Evolutionary conservation across 92 coral and sea anemone genomes (phyloP).

Genomic region (Plumapathes pennacea): DNA sequence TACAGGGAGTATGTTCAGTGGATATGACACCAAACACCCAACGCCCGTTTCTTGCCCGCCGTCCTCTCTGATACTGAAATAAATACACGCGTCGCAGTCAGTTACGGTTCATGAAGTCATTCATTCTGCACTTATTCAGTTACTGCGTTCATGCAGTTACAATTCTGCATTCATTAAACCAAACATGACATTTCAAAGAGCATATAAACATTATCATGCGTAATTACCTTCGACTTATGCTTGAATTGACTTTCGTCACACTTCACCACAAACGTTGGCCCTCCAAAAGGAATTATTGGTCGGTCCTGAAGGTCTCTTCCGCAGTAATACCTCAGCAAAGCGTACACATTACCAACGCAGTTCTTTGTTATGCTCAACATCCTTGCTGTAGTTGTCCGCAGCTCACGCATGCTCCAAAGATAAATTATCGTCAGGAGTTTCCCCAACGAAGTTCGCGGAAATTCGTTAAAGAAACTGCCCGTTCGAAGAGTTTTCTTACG

Average conservation of each 20-base stretch:
- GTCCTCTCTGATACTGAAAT: too few relatives aligned
- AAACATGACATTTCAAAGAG: too few relatives aligned
- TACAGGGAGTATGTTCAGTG: conserved; percentile 4
- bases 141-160: too few relatives aligned
- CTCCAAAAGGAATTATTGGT: conserved; percentile 27
- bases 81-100: too few relatives aligned
- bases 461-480: conserved; percentile 1
- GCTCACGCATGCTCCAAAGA: conserved; percentile 5
- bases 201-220: too few relatives aligned
- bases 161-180: too few relatives aligned
- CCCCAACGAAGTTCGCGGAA: conserved; percentile 11
- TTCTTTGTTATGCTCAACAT: background rate
- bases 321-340: conserved; percentile 1
- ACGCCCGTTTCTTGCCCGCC: conserved; percentile 2
- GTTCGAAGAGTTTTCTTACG: background rate
- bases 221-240: conserved; percentile 25
- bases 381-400: conserved; percentile 5
- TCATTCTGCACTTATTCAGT: too few relatives aligned
- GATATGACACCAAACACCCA: conserved; percentile 28
- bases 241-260: conserved; percentile 30
- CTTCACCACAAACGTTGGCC: background rate
- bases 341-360: conserved; percentile 14
- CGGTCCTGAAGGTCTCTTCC: conserved; percentile 22
- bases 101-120: too few relatives aligned
- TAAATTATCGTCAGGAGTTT: conserved; percentile 3